Conservation (phyloP, 2,888 invertebrate genomes). For the Gerris lacustris region DNA sequence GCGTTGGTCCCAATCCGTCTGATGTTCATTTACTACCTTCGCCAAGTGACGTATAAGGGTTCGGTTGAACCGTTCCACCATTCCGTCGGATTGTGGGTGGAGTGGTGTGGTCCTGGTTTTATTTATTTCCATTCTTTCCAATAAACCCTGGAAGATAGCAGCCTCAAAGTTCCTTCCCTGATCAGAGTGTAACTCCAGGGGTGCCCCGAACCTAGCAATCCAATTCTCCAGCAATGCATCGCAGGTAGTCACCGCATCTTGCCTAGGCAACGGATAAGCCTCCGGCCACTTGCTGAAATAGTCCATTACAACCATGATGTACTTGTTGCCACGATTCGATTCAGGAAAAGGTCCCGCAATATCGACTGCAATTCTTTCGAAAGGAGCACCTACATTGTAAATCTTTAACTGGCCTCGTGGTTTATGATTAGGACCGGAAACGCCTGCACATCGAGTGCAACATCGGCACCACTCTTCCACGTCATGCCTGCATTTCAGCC, state of each 20-base stretch:
- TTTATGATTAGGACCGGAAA: constrained; percentile 23
- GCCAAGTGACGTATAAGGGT: constrained; percentile 24
- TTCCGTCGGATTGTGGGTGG: constrained; percentile 28
- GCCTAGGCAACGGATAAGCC: constrained; percentile 32
- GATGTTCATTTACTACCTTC: constrained; percentile 24
- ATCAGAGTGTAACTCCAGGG: constrained; percentile 28
- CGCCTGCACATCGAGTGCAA: constrained; percentile 22
- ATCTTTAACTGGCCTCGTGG: constrained; percentile 24
- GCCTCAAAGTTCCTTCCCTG: constrained; percentile 32
- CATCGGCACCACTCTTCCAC: constrained; percentile 29
- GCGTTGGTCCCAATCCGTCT: constrained; percentile 27
- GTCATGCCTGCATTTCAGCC: constrained; percentile 22
- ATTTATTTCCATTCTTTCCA: constrained; percentile 27
- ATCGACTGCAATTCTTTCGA: constrained; percentile 28
- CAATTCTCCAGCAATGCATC: constrained; percentile 25
- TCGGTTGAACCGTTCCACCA: constrained; percentile 26
- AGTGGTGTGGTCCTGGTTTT: constrained; percentile 30
- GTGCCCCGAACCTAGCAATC: constrained; percentile 25
- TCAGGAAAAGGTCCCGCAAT: constrained; percentile 28
- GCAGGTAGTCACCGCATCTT: constrained; percentile 32
- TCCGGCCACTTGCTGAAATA: constrained; percentile 32
- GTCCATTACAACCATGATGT: constrained; percentile 27
- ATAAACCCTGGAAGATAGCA: constrained; percentile 28
- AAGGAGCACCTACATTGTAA: constrained; percentile 27
- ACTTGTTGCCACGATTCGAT: constrained; percentile 27